Evolutionary conservation across 2,888 invertebrate species (phyloP), one percentile per base, ranked within the genome.

Genomic region (Pyrrhia umbra): DNA sequence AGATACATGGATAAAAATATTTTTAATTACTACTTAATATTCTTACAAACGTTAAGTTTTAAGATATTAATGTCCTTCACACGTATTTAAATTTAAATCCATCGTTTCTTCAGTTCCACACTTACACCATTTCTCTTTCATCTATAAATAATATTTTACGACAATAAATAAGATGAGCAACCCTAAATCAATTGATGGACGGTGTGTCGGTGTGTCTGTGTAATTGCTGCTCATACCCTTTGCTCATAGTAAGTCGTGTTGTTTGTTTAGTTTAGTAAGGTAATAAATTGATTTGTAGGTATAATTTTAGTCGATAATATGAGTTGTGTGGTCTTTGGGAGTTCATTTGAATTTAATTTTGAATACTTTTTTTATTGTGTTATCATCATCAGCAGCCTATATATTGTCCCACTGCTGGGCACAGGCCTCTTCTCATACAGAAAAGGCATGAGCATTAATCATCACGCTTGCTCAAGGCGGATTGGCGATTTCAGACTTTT

Each of bases 111-210:
- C 23, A 27, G 45, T 30, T 55, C 39, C 21, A 6, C n/a, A 66
- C 66, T 73, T 76, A 78, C 13, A 37, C 70, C 62, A 23, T 51
- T 80, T 77, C 66, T 49, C 10, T 21, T 6, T n/a, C 40, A 68
- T 68, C 70, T 58, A 79, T 79, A 82, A 83, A 85, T 86, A 84
- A 80, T 82, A 83, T 82, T 84, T 79, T 72, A 75, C 73, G 74
- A 81, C 83, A 80, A 87, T 90, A 89, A 89, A 89, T 90, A 88
- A 83, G 70, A 73, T 58, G 57, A 56, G 68, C 45, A 74, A 67
- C 70, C 82, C 79, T 91, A 91, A 90, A 91, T 91, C 91, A 91
- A 91, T 90, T 89, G 91, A 90, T 89, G 88, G 84, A 91, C 82
- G 88, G 79, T 85, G 78, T 84, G 90, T 88, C 90, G 42, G 70